Evolutionary conservation across 2,797 vertebrate species (phyloP).

Genomic region (Alexandromys oeconomus): DNA sequence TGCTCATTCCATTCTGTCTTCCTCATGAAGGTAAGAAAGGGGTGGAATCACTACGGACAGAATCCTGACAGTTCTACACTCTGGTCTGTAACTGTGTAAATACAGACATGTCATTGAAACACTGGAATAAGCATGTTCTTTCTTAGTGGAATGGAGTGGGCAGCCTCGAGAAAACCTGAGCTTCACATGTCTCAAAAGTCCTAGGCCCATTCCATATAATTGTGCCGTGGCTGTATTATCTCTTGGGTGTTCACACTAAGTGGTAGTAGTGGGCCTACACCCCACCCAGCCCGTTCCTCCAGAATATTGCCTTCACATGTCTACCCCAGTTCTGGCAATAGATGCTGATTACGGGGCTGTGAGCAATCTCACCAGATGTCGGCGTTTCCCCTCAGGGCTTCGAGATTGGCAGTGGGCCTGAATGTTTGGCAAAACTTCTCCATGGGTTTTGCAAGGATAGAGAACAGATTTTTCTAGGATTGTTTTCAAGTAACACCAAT

Average conservation of each 20-base stretch:
- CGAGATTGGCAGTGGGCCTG: not conserved
- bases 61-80: not conserved
- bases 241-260: not conserved
- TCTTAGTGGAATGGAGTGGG: not conserved
- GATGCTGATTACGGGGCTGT: not conserved
- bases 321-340: not conserved
- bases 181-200: fast-evolving
- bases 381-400: conserved; percentile 30
- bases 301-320: not conserved
- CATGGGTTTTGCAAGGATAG: not conserved
- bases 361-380: not conserved
- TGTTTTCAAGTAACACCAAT: not conserved
- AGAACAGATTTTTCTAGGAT: not conserved
- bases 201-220: not conserved
- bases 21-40: not conserved
- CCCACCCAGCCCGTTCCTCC: not conserved
- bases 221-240: not conserved
- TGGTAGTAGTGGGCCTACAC: not conserved
- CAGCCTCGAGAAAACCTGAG: not conserved
- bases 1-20: not conserved
- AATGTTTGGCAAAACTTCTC: not conserved
- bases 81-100: not conserved
- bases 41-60: not conserved
- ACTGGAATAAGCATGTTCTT: not conserved
- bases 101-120: not conserved